Evolutionary conservation across 2,113 vertebrate species (phyloP).

Genomic region (Callaeas wilsoni): DNA sequence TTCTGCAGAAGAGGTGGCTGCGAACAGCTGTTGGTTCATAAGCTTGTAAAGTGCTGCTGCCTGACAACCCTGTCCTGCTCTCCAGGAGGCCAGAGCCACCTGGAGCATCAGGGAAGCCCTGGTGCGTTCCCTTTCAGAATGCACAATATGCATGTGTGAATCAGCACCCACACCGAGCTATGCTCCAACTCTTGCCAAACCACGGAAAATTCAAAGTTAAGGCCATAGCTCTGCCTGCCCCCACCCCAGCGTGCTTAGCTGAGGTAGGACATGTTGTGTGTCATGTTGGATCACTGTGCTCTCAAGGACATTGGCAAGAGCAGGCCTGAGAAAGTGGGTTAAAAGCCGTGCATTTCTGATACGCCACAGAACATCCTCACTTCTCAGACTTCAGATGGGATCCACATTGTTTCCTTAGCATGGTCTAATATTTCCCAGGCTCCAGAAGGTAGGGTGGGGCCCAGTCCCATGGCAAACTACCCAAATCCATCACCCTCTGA

Average conservation of each 20-base stretch:
- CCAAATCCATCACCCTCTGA: neutral
- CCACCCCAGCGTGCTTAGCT: fast-evolving
- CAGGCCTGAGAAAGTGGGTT: neutral
- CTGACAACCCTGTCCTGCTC: fast-evolving
- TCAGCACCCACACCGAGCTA: neutral
- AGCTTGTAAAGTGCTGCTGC: neutral
- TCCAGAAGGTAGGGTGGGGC: neutral
- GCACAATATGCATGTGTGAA: fast-evolving
- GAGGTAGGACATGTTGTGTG: neutral
- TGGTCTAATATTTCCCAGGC: neutral
- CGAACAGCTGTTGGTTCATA: neutral
- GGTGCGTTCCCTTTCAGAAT: neutral
- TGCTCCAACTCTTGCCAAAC: neutral
- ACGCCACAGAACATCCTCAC: neutral
- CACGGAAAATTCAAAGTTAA: neutral
- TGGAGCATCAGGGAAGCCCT: neutral
- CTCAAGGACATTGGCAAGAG: neutral
- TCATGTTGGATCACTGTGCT: neutral
- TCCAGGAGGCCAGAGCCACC: neutral
- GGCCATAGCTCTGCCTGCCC: fast-evolving
- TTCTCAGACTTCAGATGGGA: neutral
- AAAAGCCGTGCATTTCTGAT: neutral
- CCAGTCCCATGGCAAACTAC: neutral
- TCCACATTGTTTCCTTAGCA: neutral
- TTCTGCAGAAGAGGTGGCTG: neutral